Conservation (phyloP, 1,140 invertebrate genomes). For the Philopotamus ludificatus region DNA sequence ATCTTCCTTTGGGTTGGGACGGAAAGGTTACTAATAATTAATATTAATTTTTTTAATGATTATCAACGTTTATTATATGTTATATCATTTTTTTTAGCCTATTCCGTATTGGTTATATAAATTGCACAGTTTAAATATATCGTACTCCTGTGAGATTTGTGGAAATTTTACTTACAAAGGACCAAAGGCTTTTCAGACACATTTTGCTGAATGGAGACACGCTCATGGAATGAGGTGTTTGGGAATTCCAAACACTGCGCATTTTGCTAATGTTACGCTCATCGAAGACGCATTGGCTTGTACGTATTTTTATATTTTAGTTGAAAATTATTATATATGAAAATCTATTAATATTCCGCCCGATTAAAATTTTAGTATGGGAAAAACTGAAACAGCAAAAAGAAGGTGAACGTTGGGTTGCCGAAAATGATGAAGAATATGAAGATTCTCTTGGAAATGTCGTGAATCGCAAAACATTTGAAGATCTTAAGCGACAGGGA, state of each 20-base stretch:
- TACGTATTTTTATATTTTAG: constrained; percentile 55
- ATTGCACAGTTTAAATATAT: constrained; percentile 97
- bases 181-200: constrained; percentile 98
- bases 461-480: constrained; percentile 96
- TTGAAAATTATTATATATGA: not conserved
- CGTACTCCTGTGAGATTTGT: constrained; percentile 99
- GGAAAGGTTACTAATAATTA: constrained; percentile 71
- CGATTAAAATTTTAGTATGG: constrained; percentile 72
- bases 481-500: constrained; percentile 98
- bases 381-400: constrained; percentile 95
- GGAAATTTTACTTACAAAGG: constrained; percentile 99
- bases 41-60: constrained; percentile 8
- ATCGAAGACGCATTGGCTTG: constrained; percentile 96
- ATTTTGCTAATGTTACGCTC: constrained; percentile 99
- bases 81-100: constrained; percentile 62
- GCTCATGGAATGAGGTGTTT: constrained; percentile 99
- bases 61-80: constrained; percentile 10
- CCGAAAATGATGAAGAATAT: constrained; percentile 97
- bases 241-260: constrained; percentile 98
- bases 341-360: constrained; percentile 25
- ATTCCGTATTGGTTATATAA: constrained; percentile 99
- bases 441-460: constrained; percentile 99
- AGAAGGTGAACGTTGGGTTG: constrained; percentile 92
- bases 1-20: constrained; percentile 98
- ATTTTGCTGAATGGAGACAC: constrained; percentile 99